Base-by-base conservation (phyloP, 2,888 invertebrate genomes). In the Osmoderma eremita region DNA sequence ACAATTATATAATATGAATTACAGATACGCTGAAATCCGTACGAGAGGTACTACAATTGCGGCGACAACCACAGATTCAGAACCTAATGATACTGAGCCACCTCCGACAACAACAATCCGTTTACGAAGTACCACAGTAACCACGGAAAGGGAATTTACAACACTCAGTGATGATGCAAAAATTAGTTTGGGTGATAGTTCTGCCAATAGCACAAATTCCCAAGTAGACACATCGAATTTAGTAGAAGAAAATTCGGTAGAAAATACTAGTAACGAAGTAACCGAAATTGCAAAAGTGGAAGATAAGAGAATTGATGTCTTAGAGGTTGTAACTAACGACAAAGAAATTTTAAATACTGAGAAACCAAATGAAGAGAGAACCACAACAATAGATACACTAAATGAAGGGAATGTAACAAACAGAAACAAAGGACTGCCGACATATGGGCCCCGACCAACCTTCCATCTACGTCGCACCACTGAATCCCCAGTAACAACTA, bases 401-500 rank as follows among this genome's bases (percentile, higher is more conserved):
- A 17, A 18, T 12, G 53, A 38, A 53, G 24, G 13, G 45, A 45
- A 3, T 45, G 42, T 20, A 15, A 13, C 20, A 24, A 24, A 48
- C 8, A 48, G 68, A 62, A 65, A 65, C n/a, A 68, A 65, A 56
- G 56, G 75, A 41, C 76, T 79, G n/a, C 72, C 73, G 67, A 74
- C 79, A 39, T 77, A 74, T 68, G 78, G 77, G 70, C 78, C 79
- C 18, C 76, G 78, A 70, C 80, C 80, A 45, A 81, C 77, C 63
- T 71, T 76, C 65, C 74, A 72, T 69, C 72, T 45, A 39, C 74
- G 77, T 72, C 71, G 76, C 68, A 77, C 76, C 15, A 78, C 78
- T 8, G 36, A 71, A 77, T 65, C 71, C 82, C 51, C 70, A 75
- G 70, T 81, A 82, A 87, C 87, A 87, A 83, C 65, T 17, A 48